Base-by-base conservation (phyloP, 2,113 vertebrate species). In the Hiodon tergisus region DNA sequence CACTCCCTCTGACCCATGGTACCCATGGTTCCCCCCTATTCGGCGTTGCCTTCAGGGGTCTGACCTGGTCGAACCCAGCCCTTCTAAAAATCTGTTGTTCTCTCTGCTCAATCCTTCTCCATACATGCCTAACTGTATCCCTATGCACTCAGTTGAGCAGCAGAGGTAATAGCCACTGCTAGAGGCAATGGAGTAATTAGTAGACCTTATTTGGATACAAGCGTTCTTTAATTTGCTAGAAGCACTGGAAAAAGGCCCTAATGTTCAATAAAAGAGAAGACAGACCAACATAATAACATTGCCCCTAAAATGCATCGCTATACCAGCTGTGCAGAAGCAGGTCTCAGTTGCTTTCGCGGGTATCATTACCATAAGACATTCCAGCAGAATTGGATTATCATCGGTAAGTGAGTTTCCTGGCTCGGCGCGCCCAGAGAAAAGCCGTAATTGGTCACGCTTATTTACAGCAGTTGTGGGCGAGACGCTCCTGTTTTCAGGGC, bases 41-140 rank as follows among this genome's bases (percentile, higher is more conserved):
- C 81, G 91, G 90, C 81, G 88, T 91, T 50, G 79, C 92, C 31
- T 31, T 31, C 31, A 31, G 31, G 31, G 31, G 31, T 31, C 31
- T 31, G 90, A 93, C 80, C 86, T 92, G 0, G 91, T 93, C 80
- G 94, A 73, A 87, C 82, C 2, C 48, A 85, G 1, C 84, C 86
- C 3, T 94, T 92, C 80, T 88, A 90, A 4, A 93, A 89, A 0
- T 90, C 92, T 0, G 88, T 95, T 2, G 92, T 91, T 70, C 84
- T 93, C 6, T 31, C 31, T 31, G 31, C 31, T 31, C 31, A 31
- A 31, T 31, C 31, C 31, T 31, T 31, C 31, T 31, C 11, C 8
- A 65, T 46, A 54, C 7, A 17, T 62, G 69, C 16, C 60, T 65
- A 57, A 57, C 31, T 31, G 31, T 16, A 16, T 13, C 3, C n/a